phyloP scores from a whole-genome alignment of 2,797 vertebrate genomes.

The Gymnothorax reevesii region DNA sequence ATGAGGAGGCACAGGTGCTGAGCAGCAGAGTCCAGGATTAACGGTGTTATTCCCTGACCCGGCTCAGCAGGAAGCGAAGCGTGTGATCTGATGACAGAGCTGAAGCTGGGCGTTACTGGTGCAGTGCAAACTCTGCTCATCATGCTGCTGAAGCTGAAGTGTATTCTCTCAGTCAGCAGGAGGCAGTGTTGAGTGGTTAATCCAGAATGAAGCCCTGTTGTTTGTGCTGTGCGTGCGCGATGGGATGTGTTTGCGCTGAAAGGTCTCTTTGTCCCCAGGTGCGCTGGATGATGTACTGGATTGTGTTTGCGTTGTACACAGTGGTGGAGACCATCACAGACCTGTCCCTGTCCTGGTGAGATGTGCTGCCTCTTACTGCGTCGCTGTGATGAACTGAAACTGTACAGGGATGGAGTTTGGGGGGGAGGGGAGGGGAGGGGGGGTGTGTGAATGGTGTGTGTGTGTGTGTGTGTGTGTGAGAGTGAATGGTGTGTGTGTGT shows the following conservation, averaged over 20 bases:
- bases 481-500: no score
- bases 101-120: neutral
- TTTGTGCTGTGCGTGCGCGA: constrained; percentile 1
- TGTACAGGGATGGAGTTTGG: neutral
- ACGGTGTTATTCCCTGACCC: no score
- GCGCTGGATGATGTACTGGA: constrained; percentile 93
- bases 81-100: neutral
- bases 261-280: constrained; percentile 66
- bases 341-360: constrained; percentile 82
- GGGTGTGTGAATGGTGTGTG: no score
- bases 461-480: no score
- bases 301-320: constrained; percentile 85
- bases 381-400: constrained; percentile 19
- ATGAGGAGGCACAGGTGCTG: neutral
- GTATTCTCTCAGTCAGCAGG: neutral
- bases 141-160: neutral
- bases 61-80: no score
- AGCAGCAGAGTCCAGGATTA: no score
- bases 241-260: neutral
- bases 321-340: constrained; percentile 80
- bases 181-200: neutral
- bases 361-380: constrained; percentile 3
- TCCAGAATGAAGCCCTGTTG: neutral
- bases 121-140: neutral
- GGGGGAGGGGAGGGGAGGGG: no score